Evolutionary conservation across 1,140 invertebrate genomes (phyloP).

Genomic region (Drosophila santomea): DNA sequence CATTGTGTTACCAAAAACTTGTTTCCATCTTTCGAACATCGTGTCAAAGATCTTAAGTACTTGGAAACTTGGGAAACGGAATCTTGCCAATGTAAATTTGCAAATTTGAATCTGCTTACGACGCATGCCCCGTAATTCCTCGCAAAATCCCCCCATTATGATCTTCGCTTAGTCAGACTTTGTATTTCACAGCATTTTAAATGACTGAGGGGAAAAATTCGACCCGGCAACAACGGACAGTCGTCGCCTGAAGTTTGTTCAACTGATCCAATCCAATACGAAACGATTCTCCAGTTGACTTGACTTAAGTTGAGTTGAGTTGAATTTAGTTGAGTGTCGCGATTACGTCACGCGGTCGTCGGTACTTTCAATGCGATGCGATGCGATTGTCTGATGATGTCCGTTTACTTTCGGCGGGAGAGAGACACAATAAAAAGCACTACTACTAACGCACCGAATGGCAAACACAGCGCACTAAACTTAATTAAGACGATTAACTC

Average conservation of each 20-base stretch:
- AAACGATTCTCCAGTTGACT: not conserved
- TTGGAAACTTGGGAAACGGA: not conserved
- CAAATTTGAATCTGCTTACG: not conserved
- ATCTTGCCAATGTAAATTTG: not conserved
- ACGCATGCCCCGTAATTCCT: not conserved
- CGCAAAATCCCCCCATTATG: not conserved
- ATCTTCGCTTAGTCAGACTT: constrained; percentile 9
- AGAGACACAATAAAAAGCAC: constrained; percentile 4
- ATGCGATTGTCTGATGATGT: constrained; percentile 35
- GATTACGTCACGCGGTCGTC: constrained; percentile 31
- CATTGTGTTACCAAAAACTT: too few relatives aligned
- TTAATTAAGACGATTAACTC: constrained; percentile 56
- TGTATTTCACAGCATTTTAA: constrained; percentile 10
- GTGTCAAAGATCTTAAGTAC: too few relatives aligned
- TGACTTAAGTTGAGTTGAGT: not conserved
- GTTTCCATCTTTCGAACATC: too few relatives aligned
- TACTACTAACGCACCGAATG: too few relatives aligned
- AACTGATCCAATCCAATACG: not conserved
- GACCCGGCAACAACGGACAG: constrained; percentile 21
- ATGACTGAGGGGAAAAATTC: constrained; percentile 2
- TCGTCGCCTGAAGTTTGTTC: constrained; percentile 13
- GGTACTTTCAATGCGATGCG: constrained; percentile 36
- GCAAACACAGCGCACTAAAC: constrained; percentile 21
- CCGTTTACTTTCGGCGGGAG: constrained; percentile 35
- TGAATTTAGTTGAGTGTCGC: not conserved